Conservation (phyloP, 2,888 invertebrate species). For the Andricus curvator region DNA sequence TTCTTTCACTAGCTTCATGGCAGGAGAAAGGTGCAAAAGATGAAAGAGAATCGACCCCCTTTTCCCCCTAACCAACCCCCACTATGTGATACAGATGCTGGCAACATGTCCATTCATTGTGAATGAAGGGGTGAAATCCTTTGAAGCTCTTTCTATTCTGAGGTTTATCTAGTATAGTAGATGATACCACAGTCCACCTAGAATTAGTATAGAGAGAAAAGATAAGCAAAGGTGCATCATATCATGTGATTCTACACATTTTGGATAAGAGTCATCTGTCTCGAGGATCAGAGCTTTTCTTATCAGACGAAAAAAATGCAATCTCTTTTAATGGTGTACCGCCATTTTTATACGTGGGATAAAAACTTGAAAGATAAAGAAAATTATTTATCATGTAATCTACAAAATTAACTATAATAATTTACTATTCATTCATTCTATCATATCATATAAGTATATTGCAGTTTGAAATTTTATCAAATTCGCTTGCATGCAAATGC, state of each 20-base stretch:
- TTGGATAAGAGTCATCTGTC: not conserved
- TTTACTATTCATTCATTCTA: no score
- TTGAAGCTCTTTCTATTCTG: conserved; percentile 13
- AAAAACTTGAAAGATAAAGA: no score
- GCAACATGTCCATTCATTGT: conserved; percentile 14
- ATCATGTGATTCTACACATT: not conserved
- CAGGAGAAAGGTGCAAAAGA: conserved; percentile 7
- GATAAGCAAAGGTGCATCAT: conserved; percentile 11
- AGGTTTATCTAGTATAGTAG: conserved; percentile 34
- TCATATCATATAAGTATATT: no score
- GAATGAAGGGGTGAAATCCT: conserved; percentile 5
- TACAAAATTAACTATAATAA: no score
- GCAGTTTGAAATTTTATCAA: no score
- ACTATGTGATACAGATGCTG: conserved; percentile 9
- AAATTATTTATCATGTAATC: no score
- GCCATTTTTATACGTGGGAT: no score
- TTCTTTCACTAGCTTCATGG: not conserved
- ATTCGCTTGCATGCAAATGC: no score
- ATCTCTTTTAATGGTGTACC: conserved; percentile 3
- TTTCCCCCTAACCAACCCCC: not conserved
- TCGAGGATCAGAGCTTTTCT: conserved; percentile 16
- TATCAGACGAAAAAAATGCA: not conserved
- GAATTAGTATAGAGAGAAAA: conserved; percentile 13
- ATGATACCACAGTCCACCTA: conserved; percentile 9
- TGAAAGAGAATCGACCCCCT: conserved; percentile 5